These are phyloP conservation scores for Platysteira castanea DNA, from an alignment of 2,113 vertebrate species.

Conservation along the genomic window DNA sequence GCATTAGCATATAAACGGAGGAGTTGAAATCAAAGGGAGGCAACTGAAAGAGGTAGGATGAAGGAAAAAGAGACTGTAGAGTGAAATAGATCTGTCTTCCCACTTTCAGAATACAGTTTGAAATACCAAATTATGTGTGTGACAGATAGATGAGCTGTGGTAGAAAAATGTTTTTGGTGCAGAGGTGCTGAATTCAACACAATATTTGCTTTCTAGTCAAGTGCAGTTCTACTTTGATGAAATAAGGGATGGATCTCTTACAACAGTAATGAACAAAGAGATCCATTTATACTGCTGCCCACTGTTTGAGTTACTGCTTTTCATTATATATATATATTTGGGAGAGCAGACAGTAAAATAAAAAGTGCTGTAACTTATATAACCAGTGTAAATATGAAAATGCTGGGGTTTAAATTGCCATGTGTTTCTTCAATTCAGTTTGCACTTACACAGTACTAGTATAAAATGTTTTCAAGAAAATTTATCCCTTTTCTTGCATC, in stretches of 20 bases:
- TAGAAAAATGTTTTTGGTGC: background rate
- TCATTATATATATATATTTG: background rate
- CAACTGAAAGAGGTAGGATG: background rate
- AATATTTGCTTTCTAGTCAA: constrained; percentile 12
- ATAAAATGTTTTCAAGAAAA: background rate
- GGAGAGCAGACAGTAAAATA: background rate
- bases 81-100: background rate
- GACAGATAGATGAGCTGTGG: constrained; percentile 10
- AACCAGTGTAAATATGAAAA: background rate
- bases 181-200: background rate
- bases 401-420: background rate
- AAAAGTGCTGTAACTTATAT: background rate
- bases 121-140: background rate
- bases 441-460: background rate
- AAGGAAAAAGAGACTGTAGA: background rate
- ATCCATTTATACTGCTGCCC: background rate
- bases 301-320: background rate
- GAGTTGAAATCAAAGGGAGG: background rate
- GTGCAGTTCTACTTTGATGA: background rate
- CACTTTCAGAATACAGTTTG: background rate
- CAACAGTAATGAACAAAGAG: background rate
- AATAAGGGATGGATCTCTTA: background rate
- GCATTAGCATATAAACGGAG: background rate
- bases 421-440: background rate
- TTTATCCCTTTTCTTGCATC: background rate